These are phyloP conservation scores for Darevskia mixta DNA, from an alignment of 2,797 vertebrate species.

Conservation along the genomic window DNA sequence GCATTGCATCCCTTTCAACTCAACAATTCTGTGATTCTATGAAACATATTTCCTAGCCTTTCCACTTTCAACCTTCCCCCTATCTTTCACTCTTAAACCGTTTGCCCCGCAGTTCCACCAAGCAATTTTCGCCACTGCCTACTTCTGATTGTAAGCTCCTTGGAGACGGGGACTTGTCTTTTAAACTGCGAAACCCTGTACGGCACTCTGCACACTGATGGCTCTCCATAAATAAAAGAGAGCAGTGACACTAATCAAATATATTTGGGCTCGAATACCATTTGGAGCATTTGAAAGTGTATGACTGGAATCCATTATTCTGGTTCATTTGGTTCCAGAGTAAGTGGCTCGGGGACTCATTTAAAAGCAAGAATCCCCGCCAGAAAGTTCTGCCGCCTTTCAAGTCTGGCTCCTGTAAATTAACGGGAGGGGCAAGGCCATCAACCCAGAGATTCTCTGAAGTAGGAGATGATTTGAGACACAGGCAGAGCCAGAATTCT, in stretches of 20 bases:
- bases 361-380: background rate
- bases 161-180: background rate
- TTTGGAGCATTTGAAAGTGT: background rate
- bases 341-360: background rate
- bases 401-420: constrained; percentile 37
- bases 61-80: too few species aligned
- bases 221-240: background rate
- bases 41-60: too few species aligned
- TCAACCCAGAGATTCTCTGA: constrained; percentile 35
- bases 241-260: background rate
- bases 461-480: constrained; percentile 34
- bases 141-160: background rate
- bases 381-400: constrained; percentile 19
- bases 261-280: background rate
- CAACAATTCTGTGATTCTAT: too few species aligned
- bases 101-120: too few species aligned
- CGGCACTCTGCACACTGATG: background rate
- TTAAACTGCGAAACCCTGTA: background rate
- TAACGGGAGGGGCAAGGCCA: constrained; percentile 16
- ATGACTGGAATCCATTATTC: constrained; percentile 9
- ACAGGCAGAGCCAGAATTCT: constrained; percentile 18
- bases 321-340: constrained; percentile 3
- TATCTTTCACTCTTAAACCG: too few species aligned
- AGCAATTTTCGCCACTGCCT: too few species aligned
- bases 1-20: too few species aligned